Conservation (phyloP, 1,140 invertebrate species). For the Lasioglossum baleicum region DNA sequence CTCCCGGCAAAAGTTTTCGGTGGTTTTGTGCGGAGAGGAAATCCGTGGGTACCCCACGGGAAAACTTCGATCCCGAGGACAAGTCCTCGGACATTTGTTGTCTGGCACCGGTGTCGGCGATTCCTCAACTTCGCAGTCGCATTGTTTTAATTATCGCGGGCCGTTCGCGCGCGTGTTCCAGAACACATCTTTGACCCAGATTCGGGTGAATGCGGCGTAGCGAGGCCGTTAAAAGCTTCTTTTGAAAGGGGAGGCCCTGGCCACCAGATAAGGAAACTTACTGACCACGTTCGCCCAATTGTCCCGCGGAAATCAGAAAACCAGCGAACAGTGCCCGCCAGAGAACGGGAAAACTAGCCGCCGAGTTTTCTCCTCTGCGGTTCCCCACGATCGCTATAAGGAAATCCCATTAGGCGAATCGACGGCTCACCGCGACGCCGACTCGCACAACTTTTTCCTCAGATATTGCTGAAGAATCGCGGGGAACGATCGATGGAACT, state of each 20-base stretch:
- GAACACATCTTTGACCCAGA: constrained; percentile 43
- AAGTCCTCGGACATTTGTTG: neutral
- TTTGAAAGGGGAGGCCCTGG: neutral
- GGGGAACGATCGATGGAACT: neutral
- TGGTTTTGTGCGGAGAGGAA: neutral
- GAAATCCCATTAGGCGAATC: neutral
- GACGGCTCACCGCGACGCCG: neutral
- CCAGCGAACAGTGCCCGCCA: no score
- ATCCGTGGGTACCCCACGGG: neutral
- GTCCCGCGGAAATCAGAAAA: constrained; percentile 26
- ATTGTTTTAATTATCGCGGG: constrained; percentile 48
- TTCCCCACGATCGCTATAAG: neutral
- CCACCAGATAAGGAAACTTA: constrained; percentile 4
- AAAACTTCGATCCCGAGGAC: constrained; percentile 2
- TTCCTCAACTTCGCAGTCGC: constrained; percentile 24
- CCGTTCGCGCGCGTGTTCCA: constrained; percentile 12
- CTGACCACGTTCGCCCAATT: constrained; percentile 22
- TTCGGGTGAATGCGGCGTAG: constrained; percentile 10
- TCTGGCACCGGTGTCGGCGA: neutral
- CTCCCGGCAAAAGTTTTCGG: neutral
- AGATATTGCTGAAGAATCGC: neutral
- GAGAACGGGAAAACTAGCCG: no score
- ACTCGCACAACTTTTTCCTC: neutral
- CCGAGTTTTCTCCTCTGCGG: constrained; percentile 3
- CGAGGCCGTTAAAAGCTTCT: constrained; percentile 23